Conservation (phyloP, 2,797 vertebrate genomes). For the Betta splendens region DNA sequence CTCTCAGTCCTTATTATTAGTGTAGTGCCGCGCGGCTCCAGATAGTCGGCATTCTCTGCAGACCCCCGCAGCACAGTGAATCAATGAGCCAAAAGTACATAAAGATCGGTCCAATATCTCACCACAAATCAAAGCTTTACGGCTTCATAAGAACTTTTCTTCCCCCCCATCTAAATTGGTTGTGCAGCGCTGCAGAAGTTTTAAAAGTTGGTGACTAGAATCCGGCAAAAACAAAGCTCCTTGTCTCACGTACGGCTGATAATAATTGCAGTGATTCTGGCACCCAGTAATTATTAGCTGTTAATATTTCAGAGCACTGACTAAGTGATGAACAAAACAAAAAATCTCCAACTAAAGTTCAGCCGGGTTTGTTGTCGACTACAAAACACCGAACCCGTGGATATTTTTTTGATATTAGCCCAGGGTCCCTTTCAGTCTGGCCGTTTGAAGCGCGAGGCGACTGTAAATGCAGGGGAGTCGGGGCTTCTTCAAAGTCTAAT, state of each 20-base stretch:
- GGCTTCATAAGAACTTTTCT: slow-evolving; percentile 54
- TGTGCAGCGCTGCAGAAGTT: slow-evolving; percentile 42
- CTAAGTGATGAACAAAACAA: slow-evolving; percentile 50
- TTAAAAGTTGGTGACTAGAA: slow-evolving; percentile 37
- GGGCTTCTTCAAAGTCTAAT: slow-evolving; percentile 53
- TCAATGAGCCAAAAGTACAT: slow-evolving; percentile 70
- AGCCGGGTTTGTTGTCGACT: slow-evolving; percentile 44
- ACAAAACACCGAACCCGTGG: slow-evolving; percentile 39
- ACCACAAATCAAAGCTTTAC: slow-evolving; percentile 66
- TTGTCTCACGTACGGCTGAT: slow-evolving; percentile 45
- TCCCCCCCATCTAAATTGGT: slow-evolving; percentile 55
- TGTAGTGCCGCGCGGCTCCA: slow-evolving; percentile 52
- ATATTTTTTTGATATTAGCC: slow-evolving; percentile 47
- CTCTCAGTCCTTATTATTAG: slow-evolving; percentile 65
- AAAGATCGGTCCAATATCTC: slow-evolving; percentile 62
- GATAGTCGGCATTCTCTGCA: slow-evolving; percentile 59
- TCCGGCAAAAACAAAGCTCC: slow-evolving; percentile 50
- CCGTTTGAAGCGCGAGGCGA: slow-evolving; percentile 20
- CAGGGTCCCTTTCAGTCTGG: slow-evolving; percentile 20
- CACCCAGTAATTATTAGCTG: slow-evolving; percentile 43
- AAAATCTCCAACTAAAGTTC: slow-evolving; percentile 34
- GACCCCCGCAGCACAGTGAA: slow-evolving; percentile 59
- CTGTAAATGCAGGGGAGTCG: slow-evolving; percentile 39
- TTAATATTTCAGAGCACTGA: slow-evolving; percentile 53
- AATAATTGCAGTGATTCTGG: slow-evolving; percentile 31